Conservation (phyloP, 2,888 invertebrate genomes). For the Eurytoma adleriae region DNA sequence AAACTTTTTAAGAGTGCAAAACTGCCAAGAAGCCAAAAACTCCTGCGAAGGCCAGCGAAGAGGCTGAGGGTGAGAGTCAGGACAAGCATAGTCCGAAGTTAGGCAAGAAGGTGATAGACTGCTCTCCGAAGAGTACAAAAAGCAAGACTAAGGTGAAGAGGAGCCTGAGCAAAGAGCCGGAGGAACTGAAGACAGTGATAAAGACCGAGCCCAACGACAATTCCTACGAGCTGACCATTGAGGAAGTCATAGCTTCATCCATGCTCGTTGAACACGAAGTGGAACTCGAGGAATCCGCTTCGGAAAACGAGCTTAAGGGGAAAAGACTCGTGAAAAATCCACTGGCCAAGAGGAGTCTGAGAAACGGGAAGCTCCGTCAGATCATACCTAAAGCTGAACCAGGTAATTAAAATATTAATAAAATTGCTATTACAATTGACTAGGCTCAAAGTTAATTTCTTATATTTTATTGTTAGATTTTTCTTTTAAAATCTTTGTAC, state of each 20-base stretch:
- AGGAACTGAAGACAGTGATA: slow-evolving; percentile 35
- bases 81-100: slow-evolving; percentile 68
- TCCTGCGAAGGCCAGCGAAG: slow-evolving; percentile 47
- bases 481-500: no score
- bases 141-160: slow-evolving; percentile 60
- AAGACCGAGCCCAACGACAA: slow-evolving; percentile 61
- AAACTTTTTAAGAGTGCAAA: slow-evolving; percentile 55
- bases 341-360: slow-evolving; percentile 78
- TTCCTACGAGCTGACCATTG: slow-evolving; percentile 72
- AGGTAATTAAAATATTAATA: slow-evolving; percentile 28
- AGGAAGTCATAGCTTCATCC: slow-evolving; percentile 73
- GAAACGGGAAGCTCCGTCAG: slow-evolving; percentile 83
- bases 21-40: slow-evolving; percentile 51
- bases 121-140: slow-evolving; percentile 63
- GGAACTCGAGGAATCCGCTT: slow-evolving; percentile 63
- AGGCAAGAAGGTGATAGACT: slow-evolving; percentile 63
- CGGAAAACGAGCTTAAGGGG: slow-evolving; percentile 56
- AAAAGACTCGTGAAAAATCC: slow-evolving; percentile 61
- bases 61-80: slow-evolving; percentile 29
- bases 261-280: slow-evolving; percentile 68
- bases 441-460: no score
- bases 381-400: slow-evolving; percentile 65
- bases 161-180: slow-evolving; percentile 56
- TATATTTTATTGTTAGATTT: no score
- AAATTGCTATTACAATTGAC: no score